phyloP scores from a whole-genome alignment of 2,113 vertebrate species.

The Deroptyus accipitrinus region DNA sequence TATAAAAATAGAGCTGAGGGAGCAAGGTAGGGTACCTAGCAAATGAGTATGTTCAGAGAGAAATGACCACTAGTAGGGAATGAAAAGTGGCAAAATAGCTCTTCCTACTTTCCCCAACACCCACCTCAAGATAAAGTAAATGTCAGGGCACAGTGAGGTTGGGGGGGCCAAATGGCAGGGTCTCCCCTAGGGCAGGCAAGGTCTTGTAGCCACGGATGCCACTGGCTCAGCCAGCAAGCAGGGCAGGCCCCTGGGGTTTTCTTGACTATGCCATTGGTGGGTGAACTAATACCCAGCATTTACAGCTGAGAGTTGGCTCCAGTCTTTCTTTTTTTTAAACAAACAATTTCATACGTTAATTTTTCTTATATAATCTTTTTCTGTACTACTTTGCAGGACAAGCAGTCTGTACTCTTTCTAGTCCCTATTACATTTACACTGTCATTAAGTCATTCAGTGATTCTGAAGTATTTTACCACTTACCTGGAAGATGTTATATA shows the following conservation, averaged over 20 bases:
- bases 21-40: neutral
- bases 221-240: neutral
- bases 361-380: neutral
- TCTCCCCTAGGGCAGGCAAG: rapidly evolving
- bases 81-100: neutral
- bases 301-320: neutral
- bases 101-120: neutral
- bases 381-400: neutral
- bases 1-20: slow-evolving; percentile 11
- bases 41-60: neutral
- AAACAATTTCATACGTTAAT: neutral
- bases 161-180: neutral
- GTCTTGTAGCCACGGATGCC: neutral
- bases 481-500: neutral
- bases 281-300: neutral
- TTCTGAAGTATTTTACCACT: neutral
- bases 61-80: neutral
- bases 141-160: neutral
- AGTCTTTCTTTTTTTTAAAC: neutral
- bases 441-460: neutral
- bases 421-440: neutral
- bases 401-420: neutral
- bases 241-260: neutral
- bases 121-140: neutral
- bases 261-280: neutral